Conservation (phyloP, 2,888 invertebrate genomes). For the Limnephilus rhombicus region DNA sequence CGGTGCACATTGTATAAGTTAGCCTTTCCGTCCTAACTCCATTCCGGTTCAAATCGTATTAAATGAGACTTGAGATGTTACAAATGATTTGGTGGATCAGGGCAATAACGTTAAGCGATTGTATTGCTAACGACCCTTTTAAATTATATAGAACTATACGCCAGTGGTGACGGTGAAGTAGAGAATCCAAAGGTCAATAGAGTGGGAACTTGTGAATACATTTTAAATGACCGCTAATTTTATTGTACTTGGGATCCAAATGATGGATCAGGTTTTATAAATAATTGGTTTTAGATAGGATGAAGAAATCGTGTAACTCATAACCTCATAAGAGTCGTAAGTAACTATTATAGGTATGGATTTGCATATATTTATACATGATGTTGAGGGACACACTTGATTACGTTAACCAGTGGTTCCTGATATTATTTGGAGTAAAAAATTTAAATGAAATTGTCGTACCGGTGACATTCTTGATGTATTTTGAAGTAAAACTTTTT, state of each 20-base stretch:
- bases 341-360: not conserved
- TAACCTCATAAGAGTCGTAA: not conserved
- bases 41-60: conserved; percentile 32
- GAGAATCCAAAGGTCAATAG: conserved; percentile 20
- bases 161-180: not conserved
- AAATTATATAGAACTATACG: not conserved
- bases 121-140: conserved; percentile 36
- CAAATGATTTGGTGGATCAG: conserved; percentile 40
- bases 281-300: not conserved
- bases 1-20: not conserved
- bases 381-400: too few species aligned
- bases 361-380: not conserved
- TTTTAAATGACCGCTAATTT: conserved; percentile 20
- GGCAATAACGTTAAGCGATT: conserved; percentile 21
- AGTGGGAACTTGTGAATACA: conserved; percentile 30
- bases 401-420: too few species aligned
- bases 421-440: too few species aligned
- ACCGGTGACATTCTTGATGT: too few species aligned
- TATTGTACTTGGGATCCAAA: not conserved
- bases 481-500: too few species aligned
- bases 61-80: conserved; percentile 33
- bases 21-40: not conserved
- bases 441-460: too few species aligned
- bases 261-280: not conserved
- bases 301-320: not conserved